Evolutionary conservation across 2,888 invertebrate genomes (phyloP), one percentile per base, ranked within the genome.

Genomic region (Odontomyia ornata): DNA sequence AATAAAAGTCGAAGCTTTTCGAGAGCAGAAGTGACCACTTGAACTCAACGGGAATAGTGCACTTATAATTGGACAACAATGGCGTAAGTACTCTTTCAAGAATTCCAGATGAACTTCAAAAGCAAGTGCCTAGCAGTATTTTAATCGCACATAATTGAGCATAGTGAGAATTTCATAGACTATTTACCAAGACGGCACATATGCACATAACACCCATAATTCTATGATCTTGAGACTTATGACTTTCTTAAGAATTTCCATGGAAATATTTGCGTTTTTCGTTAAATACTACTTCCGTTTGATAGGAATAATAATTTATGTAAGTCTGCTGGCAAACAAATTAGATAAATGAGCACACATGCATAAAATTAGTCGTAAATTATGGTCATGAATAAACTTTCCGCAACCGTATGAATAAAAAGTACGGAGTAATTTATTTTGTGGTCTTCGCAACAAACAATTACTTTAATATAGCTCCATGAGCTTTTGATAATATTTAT

Each of bases 31-130:
- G 5, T 18, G 5, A 36, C 36, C 60, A 60, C 11, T 60, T 18
- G 60, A 7, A 60, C 23, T 1, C 60, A 23, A 25, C 13, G 13
- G 25, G 7, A 7, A 5, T 21, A 25, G 60, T 25, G 25, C 18
- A 60, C 60, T 60, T 25, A 23, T 21, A 60, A 60, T 60, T 60
- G 60, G 60, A 60, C 60, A n/a, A 60, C 60, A 60, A 60, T 60
- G 60, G 60, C 60, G 60, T 60, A 60, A 60, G 60, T 60, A 60
- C 36, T 23, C 25, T 4, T 5, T 60, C 23, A 11, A 9, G 13
- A 60, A 60, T 60, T 60, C 21, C 7, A 60, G 60, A 23, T 60
- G 21, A 18, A 23, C 4, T 25, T 60, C 21, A 25, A 11, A 23
- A 13, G 52, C 15, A 60, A 18, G 23, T 25, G 21, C 5, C 5